Base-by-base conservation (phyloP, 2,888 invertebrate genomes). In the Cheiracanthium punctorium region DNA sequence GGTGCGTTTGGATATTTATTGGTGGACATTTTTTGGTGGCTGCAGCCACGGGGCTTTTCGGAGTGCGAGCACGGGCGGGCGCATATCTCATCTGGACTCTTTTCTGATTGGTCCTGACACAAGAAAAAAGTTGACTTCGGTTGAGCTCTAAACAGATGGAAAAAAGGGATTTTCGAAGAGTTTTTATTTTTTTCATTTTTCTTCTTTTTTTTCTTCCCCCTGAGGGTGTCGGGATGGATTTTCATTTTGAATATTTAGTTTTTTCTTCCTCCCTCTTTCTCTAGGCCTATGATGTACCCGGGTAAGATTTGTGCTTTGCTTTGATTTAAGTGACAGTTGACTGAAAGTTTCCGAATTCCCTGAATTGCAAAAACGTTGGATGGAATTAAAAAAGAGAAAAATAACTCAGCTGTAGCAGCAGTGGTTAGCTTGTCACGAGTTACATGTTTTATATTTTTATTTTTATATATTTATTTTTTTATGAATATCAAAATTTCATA, bases 11-110 rank as follows among this genome's bases (percentile, higher is more conserved):
- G 85, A 86, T 86, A 86, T 86, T 86, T 86, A 86, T 86, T 86
- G 85, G 80, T 80, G 85, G 85, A 86, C 85, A 86, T 86, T 86
- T 86, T 86, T 84, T 84, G 84, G 82, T 82, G 76, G 82, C 71
- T 70, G 80, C 80, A 58, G 81, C 84, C 73, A 73, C 73, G 84
- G 84, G 84, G 82, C 84, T 79, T 79, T 74, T 67, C 69, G 74
- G 79, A 84, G 84, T 79, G 84, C 30, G 79, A 74, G 79, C 79
- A 84, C 84, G 79, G 84, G 84, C 69, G 84, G 84, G 79, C 73
- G 84, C 79, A 79, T 84, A 84, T 84, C 84, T 74, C 79, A 84
- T 84, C 77, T 69, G 69, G 67, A 79, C 69, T 69, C 72, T 70
- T n/a, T 79, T 82, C 77, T 82, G 82, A 82, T 82, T 82, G 82